Percentiles rank a stretch among this genome's conserved stretches.
Evolutionary conservation across 2,888 invertebrate species (phyloP).

Genomic region (Pycnomerus fuliginosus): DNA sequence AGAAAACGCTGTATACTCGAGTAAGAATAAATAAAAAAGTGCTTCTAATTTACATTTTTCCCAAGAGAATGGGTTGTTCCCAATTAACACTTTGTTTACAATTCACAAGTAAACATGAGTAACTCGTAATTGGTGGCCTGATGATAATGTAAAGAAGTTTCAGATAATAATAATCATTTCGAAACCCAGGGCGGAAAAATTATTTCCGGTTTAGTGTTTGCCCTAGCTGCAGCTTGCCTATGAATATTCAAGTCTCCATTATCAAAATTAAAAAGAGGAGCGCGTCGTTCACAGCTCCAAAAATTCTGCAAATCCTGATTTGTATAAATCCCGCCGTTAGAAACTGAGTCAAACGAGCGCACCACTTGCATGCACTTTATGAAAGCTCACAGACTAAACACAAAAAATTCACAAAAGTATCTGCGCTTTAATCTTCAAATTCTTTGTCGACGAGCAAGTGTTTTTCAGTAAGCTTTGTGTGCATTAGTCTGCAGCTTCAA

Average conservation of each 20-base stretch:
- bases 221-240: neutral
- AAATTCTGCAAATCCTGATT: constrained; percentile 18
- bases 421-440: constrained; percentile 42
- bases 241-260: constrained; percentile 15
- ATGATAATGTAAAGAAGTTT: no score
- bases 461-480: constrained; percentile 38
- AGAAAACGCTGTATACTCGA: neutral
- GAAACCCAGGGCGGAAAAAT: neutral
- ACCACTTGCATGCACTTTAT: constrained; percentile 26
- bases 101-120: no score
- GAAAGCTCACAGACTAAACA: constrained; percentile 21
- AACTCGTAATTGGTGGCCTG: no score
- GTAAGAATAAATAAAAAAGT: neutral
- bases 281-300: constrained; percentile 23
- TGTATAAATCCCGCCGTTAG: constrained; percentile 18
- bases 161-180: neutral
- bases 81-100: no score
- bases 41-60: no score
- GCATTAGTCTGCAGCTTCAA: constrained; percentile 43
- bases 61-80: no score
- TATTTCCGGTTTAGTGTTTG: neutral
- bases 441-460: constrained; percentile 39
- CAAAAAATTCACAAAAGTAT: constrained; percentile 38
- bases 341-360: constrained; percentile 25
- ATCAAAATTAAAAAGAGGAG: constrained; percentile 13